Percentiles rank a stretch among this genome's conserved stretches.
Evolutionary conservation across 1,140 invertebrate species (phyloP).

Genomic region (Berghia stephanieae): DNA sequence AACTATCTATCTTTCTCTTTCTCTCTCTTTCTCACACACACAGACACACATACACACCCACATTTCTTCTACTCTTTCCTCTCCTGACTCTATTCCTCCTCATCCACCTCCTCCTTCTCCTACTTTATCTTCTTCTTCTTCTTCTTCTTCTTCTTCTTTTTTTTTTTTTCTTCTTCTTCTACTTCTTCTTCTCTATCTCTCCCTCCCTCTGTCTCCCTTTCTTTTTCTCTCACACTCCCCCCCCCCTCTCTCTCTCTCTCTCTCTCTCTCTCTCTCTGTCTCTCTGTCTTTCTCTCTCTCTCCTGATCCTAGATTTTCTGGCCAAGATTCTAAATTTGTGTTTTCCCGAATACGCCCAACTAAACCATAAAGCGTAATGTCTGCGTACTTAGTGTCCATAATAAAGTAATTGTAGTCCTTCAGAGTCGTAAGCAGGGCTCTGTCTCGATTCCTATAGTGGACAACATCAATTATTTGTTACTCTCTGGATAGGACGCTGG

Average conservation of each 20-base stretch:
- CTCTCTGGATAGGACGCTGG: too few species aligned
- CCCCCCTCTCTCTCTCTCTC: too few species aligned
- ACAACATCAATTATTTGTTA: too few species aligned
- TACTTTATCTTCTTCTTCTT: not conserved
- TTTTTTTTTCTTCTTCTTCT: not conserved
- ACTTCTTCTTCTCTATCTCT: not conserved
- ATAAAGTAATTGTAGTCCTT: too few species aligned
- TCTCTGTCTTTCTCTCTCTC: too few species aligned
- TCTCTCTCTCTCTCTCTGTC: slow-evolving; percentile 11
- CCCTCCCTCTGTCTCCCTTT: not conserved
- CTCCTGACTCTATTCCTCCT: not conserved
- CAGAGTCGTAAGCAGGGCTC: too few species aligned
- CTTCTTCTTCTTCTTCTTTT: not conserved
- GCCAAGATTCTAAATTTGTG: too few species aligned
- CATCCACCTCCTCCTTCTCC: not conserved
- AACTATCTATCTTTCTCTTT: not conserved
- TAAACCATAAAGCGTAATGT: too few species aligned
- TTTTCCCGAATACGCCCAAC: too few species aligned
- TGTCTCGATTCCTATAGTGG: too few species aligned
- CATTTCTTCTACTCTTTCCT: not conserved
- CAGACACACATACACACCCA: not conserved
- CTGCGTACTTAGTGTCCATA: too few species aligned
- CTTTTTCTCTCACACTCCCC: not conserved
- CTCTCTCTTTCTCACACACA: not conserved
- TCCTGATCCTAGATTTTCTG: too few species aligned